A percentile compares a stretch with the other conserved stretches of the same genome.
Evolutionary conservation across 2,888 invertebrate species (phyloP).

Genomic region (Priocnemis perturbator): DNA sequence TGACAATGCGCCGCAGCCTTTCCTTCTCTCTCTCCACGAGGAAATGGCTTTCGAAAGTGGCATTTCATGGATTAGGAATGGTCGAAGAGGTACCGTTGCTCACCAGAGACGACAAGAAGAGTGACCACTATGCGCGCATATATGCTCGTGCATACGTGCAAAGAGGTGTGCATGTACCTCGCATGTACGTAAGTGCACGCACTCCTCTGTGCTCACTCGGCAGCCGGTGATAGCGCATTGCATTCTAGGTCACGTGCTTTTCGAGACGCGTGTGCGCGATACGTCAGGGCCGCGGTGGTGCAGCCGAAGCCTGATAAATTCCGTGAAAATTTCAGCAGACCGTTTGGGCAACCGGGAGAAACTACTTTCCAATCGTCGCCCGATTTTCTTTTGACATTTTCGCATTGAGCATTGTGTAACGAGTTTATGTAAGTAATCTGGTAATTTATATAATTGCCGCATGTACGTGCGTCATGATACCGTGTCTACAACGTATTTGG

Average conservation of each 20-base stretch:
- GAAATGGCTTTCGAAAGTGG: constrained; percentile 49
- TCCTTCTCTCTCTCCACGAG: constrained; percentile 23
- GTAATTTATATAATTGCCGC: too few species aligned
- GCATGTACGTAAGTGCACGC: too few species aligned
- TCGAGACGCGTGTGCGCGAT: constrained; percentile 40
- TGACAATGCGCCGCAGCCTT: constrained; percentile 27
- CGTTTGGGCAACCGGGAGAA: too few species aligned
- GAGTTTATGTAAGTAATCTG: too few species aligned
- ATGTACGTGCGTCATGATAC: too few species aligned
- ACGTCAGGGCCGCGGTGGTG: not conserved
- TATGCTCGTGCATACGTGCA: constrained; percentile 1
- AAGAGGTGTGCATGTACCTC: constrained; percentile 1
- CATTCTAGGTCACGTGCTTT: constrained; percentile 66
- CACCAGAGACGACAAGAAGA: constrained; percentile 30
- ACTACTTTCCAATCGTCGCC: too few species aligned
- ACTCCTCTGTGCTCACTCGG: not conserved
- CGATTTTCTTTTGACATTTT: too few species aligned
- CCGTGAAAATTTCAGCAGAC: too few species aligned
- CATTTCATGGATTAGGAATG: constrained; percentile 51
- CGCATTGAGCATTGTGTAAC: too few species aligned
- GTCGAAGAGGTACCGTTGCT: constrained; percentile 49
- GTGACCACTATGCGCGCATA: not conserved
- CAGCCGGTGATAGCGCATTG: constrained; percentile 54
- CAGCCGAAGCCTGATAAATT: not conserved
- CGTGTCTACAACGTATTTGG: too few species aligned